Evolutionary conservation across 1,140 invertebrate genomes (phyloP).

Genomic region (Delia radicum): DNA sequence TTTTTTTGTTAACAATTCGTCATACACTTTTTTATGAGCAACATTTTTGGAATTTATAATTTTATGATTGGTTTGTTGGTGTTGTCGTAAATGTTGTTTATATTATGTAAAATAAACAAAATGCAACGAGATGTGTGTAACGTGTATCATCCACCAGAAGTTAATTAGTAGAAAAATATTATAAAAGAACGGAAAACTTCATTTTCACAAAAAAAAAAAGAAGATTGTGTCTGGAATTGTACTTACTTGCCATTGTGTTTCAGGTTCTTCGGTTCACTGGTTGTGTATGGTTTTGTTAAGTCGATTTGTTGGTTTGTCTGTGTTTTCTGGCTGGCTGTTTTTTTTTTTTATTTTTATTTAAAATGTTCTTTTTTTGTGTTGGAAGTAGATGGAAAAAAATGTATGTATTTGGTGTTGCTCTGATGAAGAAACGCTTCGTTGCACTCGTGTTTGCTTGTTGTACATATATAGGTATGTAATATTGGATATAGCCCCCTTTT

Average conservation of each 20-base stretch:
- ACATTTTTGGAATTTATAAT: too few relatives aligned
- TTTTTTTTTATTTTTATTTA: background rate
- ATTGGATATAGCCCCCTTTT: background rate
- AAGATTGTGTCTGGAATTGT: constrained; percentile 10
- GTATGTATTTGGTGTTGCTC: background rate
- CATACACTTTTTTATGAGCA: too few relatives aligned
- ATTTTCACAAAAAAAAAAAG: too few relatives aligned
- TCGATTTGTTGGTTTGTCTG: background rate
- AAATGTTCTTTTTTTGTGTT: too few relatives aligned
- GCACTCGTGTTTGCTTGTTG: background rate
- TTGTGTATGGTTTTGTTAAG: background rate
- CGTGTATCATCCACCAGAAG: background rate
- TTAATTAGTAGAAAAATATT: background rate
- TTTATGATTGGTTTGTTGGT: too few relatives aligned
- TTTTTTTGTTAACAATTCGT: too few relatives aligned
- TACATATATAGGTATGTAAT: background rate
- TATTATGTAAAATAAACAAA: background rate
- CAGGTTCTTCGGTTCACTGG: constrained; percentile 4
- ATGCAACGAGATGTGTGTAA: background rate
- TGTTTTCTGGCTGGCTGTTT: constrained; percentile 2
- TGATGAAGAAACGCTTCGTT: constrained; percentile 3
- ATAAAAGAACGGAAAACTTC: background rate
- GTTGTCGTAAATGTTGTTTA: background rate
- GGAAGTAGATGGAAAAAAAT: background rate
- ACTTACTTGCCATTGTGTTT: constrained; percentile 21